A percentile compares a stretch with the other conserved stretches of the same genome.
phyloP scores from a whole-genome alignment of 2,888 invertebrate species.

The Exephanes ischioxanthus region DNA sequence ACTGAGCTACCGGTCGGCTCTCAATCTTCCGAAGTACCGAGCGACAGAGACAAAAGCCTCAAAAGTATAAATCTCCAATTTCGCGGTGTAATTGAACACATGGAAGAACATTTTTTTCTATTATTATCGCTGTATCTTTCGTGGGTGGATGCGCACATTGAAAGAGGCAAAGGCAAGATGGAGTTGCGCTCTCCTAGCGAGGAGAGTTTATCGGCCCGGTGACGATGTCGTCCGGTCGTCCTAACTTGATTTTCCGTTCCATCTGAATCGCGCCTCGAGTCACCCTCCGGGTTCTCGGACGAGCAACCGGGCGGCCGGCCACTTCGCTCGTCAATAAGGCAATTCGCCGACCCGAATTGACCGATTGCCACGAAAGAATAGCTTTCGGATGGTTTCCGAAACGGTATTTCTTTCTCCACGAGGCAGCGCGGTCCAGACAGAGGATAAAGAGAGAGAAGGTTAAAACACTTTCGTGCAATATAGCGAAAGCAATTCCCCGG shows the following conservation, averaged over 20 bases:
- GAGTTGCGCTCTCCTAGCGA: constrained; percentile 47
- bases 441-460: constrained; percentile 44
- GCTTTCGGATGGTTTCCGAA: constrained; percentile 65
- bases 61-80: constrained; percentile 11
- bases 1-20: not conserved
- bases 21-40: not conserved
- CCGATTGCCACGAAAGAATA: constrained; percentile 74
- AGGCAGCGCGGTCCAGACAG: constrained; percentile 15
- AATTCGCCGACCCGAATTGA: constrained; percentile 84
- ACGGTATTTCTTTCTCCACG: constrained; percentile 62
- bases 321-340: constrained; percentile 83
- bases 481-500: constrained; percentile 16
- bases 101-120: constrained; percentile 15
- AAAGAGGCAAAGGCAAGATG: constrained; percentile 30
- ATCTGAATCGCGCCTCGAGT: constrained; percentile 81
- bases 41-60: not conserved
- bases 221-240: constrained; percentile 64
- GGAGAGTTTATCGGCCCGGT: constrained; percentile 61
- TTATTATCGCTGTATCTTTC: not conserved
- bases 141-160: constrained; percentile 36
- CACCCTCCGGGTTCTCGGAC: constrained; percentile 74
- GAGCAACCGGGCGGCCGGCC: constrained; percentile 71
- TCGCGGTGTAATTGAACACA: constrained; percentile 18
- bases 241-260: constrained; percentile 83
- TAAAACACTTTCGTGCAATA: constrained; percentile 44